Evolutionary conservation across 2,888 invertebrate genomes (phyloP), one percentile per base, ranked within the genome.

Genomic region (Anodontia alba): DNA sequence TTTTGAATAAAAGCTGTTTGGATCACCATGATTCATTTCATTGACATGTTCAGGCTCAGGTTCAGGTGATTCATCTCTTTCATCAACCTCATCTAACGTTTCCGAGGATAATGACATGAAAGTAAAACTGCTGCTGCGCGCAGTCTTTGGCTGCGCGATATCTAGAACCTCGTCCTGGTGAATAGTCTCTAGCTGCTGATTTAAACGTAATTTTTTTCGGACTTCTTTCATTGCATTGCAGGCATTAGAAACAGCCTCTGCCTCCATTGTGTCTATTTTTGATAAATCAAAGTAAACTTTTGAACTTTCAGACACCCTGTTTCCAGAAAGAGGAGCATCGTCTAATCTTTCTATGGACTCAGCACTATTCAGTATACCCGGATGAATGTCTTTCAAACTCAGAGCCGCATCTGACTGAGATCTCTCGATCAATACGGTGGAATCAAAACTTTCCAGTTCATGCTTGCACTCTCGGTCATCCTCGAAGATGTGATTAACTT

Each of bases 281-380:
- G 94, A 94, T 36, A 94, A 84, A 85, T 94, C 94, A 83, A 93
- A 92, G 84, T 94, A 94, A 20, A 94, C 94, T 69, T 89, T 88
- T 26, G 93, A 92, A 81, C 93, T 93, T 83, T 94, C 93, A 0
- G 94, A 94, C 10, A 94, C 91, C 46, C 90, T 89, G 26, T 84
- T 83, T 12, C 80, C 87, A 17, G 78, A 73, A 31, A 81, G 43
- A 2, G 80, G 83, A 17, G 72, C 68, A 3, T 69, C 71, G 71
- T 78, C 78, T 46, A 76, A 76, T 29, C 76, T 80, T 33, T 80
- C 80, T 17, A 78, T 62, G 20, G 86, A 86, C 29, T 49, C 57
- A 15, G 76, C 70, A 68, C 51, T 71, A 10, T 69, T 42, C 20
- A 83, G 54, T 10, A 76, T 67, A 8, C 26, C 23, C 20, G 49